Conservation (phyloP, 2,888 invertebrate species). For the Notodonta ziczac region DNA sequence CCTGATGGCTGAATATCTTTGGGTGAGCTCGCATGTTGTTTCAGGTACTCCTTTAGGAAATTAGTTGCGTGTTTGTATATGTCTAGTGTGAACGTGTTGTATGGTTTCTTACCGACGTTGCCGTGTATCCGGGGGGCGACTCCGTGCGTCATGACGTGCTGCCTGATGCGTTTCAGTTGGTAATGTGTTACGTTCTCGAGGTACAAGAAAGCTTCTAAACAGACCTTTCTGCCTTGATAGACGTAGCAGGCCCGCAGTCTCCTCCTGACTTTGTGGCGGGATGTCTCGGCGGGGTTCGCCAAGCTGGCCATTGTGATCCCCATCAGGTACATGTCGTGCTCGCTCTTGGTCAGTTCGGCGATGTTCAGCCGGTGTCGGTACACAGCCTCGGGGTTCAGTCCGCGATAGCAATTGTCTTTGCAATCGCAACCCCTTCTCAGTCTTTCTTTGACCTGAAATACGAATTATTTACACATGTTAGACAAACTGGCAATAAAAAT, state of each 20-base stretch:
- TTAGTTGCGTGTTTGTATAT: conserved; percentile 91
- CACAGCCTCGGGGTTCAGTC: conserved; percentile 90
- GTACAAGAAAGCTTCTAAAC: conserved; percentile 91
- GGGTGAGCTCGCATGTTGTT: conserved; percentile 86
- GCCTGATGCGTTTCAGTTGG: conserved; percentile 90
- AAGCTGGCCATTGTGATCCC: conserved; percentile 93
- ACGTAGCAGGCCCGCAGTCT: conserved; percentile 90
- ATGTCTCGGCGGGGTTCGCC: conserved; percentile 89
- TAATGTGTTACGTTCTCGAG: conserved; percentile 92
- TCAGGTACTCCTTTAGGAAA: conserved; percentile 89
- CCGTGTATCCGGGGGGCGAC: conserved; percentile 91
- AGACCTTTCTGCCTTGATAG: conserved; percentile 90
- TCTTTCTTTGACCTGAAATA: conserved; percentile 87
- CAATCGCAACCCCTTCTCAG: conserved; percentile 91
- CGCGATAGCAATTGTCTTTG: conserved; percentile 90
- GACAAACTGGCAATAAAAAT: too few relatives aligned
- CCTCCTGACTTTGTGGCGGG: conserved; percentile 89
- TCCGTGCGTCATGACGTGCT: conserved; percentile 91
- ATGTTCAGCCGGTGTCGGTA: conserved; percentile 91
- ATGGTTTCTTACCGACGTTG: conserved; percentile 91
- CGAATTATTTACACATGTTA: background rate
- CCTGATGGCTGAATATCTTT: conserved; percentile 79
- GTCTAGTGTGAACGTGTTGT: conserved; percentile 91
- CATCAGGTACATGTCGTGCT: conserved; percentile 94
- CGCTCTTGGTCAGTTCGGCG: conserved; percentile 91